Evolutionary conservation across 2,888 invertebrate species (phyloP).

Genomic region (Peribatodes rhomboidaria): DNA sequence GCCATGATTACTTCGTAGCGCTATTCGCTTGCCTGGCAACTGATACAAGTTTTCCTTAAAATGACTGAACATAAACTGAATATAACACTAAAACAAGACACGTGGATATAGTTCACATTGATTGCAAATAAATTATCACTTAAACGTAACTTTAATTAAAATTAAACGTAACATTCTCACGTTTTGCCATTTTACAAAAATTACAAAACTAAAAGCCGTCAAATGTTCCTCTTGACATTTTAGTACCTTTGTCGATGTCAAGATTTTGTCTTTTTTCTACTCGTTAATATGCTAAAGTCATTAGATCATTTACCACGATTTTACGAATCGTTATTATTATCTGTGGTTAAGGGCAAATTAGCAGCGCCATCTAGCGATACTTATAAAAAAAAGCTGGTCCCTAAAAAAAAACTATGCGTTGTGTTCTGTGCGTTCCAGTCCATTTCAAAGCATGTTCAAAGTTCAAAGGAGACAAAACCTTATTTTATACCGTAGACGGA

Average conservation of each 20-base stretch:
- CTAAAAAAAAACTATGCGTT: too few species aligned
- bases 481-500: too few species aligned
- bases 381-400: too few species aligned
- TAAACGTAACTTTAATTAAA: conserved; percentile 1
- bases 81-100: conserved; percentile 4
- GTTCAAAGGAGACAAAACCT: too few species aligned
- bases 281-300: neutral
- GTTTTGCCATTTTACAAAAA: conserved; percentile 8
- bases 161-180: conserved; percentile 5
- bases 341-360: too few species aligned
- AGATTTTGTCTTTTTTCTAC: neutral
- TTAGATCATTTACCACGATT: too few species aligned
- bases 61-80: conserved; percentile 1
- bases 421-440: too few species aligned
- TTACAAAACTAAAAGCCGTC: neutral
- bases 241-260: neutral
- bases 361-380: too few species aligned
- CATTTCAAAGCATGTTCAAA: too few species aligned
- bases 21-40: conserved; percentile 41
- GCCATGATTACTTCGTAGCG: conserved; percentile 90
- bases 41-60: conserved; percentile 19
- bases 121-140: neutral
- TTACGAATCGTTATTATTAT: too few species aligned
- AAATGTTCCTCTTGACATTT: neutral
- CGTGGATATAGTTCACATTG: conserved; percentile 3